Evolutionary conservation across 2,888 invertebrate genomes (phyloP).

Genomic region (Rhagophthalmus giganteus): DNA sequence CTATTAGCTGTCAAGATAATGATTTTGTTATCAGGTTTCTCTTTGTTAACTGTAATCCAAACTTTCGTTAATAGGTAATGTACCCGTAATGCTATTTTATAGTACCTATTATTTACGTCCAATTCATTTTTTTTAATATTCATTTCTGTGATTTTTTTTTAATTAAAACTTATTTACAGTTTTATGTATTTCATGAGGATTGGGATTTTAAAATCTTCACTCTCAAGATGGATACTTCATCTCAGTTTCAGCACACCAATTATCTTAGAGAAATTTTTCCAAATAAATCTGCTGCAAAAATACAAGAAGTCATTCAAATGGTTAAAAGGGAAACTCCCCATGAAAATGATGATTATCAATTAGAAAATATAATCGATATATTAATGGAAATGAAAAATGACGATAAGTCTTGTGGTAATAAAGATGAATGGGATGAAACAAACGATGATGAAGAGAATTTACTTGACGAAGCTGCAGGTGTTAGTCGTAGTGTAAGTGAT

Average conservation of each 20-base stretch:
- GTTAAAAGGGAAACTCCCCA: slow-evolving; percentile 32
- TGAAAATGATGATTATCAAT: slow-evolving; percentile 31
- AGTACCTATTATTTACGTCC: no score
- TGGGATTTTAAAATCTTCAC: background rate
- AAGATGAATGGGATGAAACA: slow-evolving; percentile 2
- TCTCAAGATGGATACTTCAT: background rate
- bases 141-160: background rate
- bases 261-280: slow-evolving; percentile 37
- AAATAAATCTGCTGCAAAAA: slow-evolving; percentile 31
- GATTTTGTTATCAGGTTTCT: no score
- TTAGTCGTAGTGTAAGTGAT: slow-evolving; percentile 1
- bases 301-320: slow-evolving; percentile 34
- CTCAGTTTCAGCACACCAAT: background rate
- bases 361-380: slow-evolving; percentile 41
- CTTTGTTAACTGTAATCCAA: no score
- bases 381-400: slow-evolving; percentile 12
- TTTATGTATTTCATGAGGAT: no score
- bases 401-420: background rate
- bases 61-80: no score
- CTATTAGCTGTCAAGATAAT: no score
- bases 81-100: no score
- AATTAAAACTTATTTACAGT: no score
- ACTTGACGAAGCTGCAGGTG: slow-evolving; percentile 28
- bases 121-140: no score
- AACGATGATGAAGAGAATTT: slow-evolving; percentile 14